Conservation (phyloP, 2,888 invertebrate species). For the Drosophila subquinaria region DNA sequence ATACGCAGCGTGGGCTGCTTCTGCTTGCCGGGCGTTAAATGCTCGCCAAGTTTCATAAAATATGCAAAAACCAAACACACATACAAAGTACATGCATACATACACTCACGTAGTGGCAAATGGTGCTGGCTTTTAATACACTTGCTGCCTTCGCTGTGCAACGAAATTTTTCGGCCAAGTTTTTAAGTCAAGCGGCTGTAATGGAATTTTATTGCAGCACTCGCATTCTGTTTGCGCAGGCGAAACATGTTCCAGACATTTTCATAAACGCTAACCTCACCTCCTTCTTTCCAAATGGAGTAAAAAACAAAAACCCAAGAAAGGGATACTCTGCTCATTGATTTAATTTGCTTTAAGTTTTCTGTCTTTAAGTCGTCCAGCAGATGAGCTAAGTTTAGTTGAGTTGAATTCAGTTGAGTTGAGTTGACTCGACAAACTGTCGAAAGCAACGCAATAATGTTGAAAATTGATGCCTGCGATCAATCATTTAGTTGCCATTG, state of each 20-base stretch:
- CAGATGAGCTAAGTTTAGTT: conserved; percentile 22
- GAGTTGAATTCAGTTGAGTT: conserved; percentile 18
- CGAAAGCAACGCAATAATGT: conserved; percentile 64
- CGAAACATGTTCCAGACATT: conserved; percentile 78
- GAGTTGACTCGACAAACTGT: conserved; percentile 50
- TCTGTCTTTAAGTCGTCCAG: conserved; percentile 21
- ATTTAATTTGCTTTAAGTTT: conserved; percentile 54
- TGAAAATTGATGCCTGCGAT: conserved; percentile 79
- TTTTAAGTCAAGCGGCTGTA: conserved; percentile 74
- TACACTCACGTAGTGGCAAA: conserved; percentile 67
- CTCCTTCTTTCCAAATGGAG: conserved; percentile 8
- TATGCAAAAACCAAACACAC: conserved; percentile 66
- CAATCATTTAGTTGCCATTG: conserved; percentile 69
- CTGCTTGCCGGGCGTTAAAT: conserved; percentile 60
- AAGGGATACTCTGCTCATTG: conserved; percentile 27
- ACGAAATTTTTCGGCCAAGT: conserved; percentile 72
- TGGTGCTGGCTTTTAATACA: conserved; percentile 74
- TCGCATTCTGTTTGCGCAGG: conserved; percentile 74
- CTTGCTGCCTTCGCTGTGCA: conserved; percentile 52
- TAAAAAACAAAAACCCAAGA: conserved; percentile 1
- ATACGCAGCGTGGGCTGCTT: conserved; percentile 47
- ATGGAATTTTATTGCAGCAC: conserved; percentile 80
- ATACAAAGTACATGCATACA: conserved; percentile 41
- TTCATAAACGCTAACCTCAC: conserved; percentile 63
- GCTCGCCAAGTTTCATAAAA: conserved; percentile 79